phyloP scores from a whole-genome alignment of 2,113 vertebrate genomes.

The Myotis yumanensis region DNA sequence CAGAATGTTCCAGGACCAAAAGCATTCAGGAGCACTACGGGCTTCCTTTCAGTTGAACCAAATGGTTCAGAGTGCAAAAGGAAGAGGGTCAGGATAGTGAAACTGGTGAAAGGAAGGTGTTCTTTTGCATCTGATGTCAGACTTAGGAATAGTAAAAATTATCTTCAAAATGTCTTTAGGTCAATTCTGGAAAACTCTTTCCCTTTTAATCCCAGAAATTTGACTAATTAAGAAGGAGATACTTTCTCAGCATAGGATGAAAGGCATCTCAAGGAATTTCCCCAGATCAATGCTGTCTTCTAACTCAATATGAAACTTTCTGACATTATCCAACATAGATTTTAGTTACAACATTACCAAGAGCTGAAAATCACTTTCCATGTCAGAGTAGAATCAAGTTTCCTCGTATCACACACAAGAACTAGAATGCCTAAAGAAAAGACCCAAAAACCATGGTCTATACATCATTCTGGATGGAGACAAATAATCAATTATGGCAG shows the following conservation, averaged over 20 bases:
- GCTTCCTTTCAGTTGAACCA: background rate
- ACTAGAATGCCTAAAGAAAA: background rate
- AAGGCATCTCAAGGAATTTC: background rate
- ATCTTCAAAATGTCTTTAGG: background rate
- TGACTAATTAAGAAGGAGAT: background rate
- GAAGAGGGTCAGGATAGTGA: background rate
- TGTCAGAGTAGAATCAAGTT: background rate
- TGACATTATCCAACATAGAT: background rate
- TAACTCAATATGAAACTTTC: background rate
- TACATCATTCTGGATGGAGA: background rate
- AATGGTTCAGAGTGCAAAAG: background rate
- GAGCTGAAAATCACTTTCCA: background rate
- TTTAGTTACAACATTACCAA: background rate
- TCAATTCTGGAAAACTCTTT: background rate
- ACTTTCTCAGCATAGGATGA: background rate
- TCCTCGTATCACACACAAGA: background rate
- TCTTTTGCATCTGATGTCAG: background rate
- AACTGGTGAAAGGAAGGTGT: background rate
- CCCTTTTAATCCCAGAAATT: background rate
- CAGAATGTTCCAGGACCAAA: slow-evolving; percentile 13
- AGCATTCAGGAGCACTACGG: background rate
- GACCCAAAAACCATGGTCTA: background rate
- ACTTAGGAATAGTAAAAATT: background rate
- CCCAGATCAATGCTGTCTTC: background rate
- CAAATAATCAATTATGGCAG: background rate